Evolutionary conservation across 1,140 invertebrate species (phyloP).

Genomic region (Orius insidiosus): DNA sequence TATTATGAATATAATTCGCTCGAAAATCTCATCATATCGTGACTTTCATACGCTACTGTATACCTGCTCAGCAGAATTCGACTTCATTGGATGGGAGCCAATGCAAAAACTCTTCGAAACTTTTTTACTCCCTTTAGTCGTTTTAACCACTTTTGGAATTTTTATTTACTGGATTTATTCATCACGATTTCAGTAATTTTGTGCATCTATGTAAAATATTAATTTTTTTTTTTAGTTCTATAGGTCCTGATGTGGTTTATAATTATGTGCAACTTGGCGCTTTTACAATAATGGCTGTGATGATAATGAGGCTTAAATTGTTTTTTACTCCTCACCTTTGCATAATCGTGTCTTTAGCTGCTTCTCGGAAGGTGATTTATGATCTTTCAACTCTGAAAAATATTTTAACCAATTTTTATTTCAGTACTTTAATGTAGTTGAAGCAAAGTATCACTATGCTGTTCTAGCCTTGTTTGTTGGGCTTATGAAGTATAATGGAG

Average conservation of each 20-base stretch:
- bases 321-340: constrained; percentile 70
- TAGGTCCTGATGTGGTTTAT: constrained; percentile 48
- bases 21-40: constrained; percentile 56
- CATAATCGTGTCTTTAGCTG: constrained; percentile 42
- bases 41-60: constrained; percentile 72
- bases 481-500: constrained; percentile 30
- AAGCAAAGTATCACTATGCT: constrained; percentile 21
- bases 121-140: constrained; percentile 35
- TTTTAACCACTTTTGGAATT: constrained; percentile 18
- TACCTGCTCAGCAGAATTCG: constrained; percentile 67
- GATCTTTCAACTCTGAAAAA: too few relatives aligned
- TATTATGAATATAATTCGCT: constrained; percentile 53
- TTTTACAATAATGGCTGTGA: constrained; percentile 52
- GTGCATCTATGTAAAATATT: background rate
- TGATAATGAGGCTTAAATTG: constrained; percentile 71
- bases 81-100: constrained; percentile 42
- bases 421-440: constrained; percentile 21
- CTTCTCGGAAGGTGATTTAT: constrained; percentile 30
- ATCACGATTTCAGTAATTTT: constrained; percentile 10
- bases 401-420: constrained; percentile 12
- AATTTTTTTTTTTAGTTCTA: constrained; percentile 17
- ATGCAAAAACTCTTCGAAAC: constrained; percentile 23
- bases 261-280: constrained; percentile 46
- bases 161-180: constrained; percentile 8
- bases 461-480: constrained; percentile 27